These are phyloP conservation scores for Pempheris klunzingeri DNA, from an alignment of 2,797 vertebrate genomes.

Conservation along the genomic window DNA sequence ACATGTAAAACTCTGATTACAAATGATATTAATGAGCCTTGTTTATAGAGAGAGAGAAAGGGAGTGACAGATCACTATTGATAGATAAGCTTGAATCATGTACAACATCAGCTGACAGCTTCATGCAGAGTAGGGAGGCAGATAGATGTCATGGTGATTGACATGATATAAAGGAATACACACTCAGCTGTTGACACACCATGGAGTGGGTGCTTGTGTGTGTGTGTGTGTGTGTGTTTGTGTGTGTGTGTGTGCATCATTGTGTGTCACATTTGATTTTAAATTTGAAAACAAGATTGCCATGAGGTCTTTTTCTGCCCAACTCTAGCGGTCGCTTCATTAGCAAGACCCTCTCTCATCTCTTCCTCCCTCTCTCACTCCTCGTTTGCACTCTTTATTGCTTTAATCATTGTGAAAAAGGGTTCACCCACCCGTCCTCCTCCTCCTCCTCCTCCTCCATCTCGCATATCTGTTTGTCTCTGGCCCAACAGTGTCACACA, in stretches of 20 bases:
- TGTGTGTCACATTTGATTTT: constrained; percentile 27
- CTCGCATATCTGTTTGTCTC: constrained; percentile 59
- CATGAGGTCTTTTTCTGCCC: constrained; percentile 45
- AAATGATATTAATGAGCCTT: neutral
- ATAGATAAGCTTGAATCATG: neutral
- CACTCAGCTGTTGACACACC: too few species aligned
- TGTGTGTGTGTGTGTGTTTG: neutral
- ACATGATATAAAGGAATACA: too few species aligned
- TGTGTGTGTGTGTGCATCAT: too few species aligned
- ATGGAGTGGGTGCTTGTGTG: too few species aligned
- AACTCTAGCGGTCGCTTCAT: constrained; percentile 64
- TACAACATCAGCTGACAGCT: neutral
- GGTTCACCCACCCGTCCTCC: neutral
- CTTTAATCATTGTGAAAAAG: constrained; percentile 46
- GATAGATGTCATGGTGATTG: neutral
- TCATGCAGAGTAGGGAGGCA: neutral
- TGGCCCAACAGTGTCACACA: constrained; percentile 67
- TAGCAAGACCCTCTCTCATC: constrained; percentile 48
- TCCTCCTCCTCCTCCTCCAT: constrained; percentile 37
- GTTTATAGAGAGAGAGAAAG: neutral
- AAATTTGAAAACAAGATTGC: constrained; percentile 43
- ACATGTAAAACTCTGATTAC: neutral
- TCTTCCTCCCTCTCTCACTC: constrained; percentile 29
- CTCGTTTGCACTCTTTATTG: constrained; percentile 53
- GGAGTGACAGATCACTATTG: neutral